Evolutionary conservation across 2,888 invertebrate species (phyloP).

Genomic region (Camponotus fellah): DNA sequence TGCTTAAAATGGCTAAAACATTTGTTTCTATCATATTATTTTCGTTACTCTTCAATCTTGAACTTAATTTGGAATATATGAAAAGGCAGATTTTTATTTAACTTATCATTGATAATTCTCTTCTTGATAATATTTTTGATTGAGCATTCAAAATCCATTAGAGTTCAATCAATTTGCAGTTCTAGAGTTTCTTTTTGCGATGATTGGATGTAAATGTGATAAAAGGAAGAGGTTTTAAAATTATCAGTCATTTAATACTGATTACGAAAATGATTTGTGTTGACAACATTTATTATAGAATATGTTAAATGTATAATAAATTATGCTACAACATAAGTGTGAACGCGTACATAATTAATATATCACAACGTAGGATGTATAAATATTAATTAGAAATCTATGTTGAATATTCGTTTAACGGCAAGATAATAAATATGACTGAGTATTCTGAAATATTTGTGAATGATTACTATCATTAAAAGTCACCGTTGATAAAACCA

Average conservation of each 20-base stretch:
- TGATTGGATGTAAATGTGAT: background rate
- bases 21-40: background rate
- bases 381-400: background rate
- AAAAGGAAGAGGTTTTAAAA: conserved; percentile 20
- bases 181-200: background rate
- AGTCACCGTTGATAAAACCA: background rate
- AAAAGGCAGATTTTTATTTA: background rate
- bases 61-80: background rate
- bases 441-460: background rate
- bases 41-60: background rate
- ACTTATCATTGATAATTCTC: background rate
- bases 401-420: background rate
- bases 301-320: conserved; percentile 53
- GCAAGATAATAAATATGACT: background rate
- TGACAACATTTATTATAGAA: conserved; percentile 46
- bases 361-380: conserved; percentile 21
- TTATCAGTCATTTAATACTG: background rate
- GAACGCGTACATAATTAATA: conserved; percentile 32
- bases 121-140: background rate
- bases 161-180: background rate
- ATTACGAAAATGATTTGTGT: conserved; percentile 29
- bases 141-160: background rate
- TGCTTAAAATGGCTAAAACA: background rate
- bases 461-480: background rate
- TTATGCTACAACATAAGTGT: conserved; percentile 25